Conservation (phyloP, 2,797 vertebrate genomes). For the Halcyon smyrnensis region DNA sequence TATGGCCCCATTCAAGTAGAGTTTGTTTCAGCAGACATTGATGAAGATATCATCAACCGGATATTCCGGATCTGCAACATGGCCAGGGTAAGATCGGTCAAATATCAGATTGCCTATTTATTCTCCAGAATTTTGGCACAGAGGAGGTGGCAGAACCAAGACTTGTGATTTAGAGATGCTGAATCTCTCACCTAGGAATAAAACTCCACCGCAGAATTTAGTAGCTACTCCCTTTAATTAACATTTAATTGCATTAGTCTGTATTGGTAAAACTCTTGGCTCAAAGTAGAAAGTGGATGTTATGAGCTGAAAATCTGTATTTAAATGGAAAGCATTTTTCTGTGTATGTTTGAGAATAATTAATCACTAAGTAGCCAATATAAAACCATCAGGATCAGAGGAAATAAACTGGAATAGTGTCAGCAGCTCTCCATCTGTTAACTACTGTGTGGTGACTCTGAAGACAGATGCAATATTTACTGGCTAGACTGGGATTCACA, state of each 20-base stretch:
- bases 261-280: slow-evolving; percentile 12
- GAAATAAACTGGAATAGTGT: slow-evolving; percentile 20
- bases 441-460: not conserved
- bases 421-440: slow-evolving; percentile 50
- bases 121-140: not conserved
- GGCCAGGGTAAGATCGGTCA: slow-evolving; percentile 85
- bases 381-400: not conserved
- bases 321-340: slow-evolving; percentile 40
- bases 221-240: slow-evolving; percentile 35
- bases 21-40: slow-evolving; percentile 96
- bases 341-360: slow-evolving; percentile 28
- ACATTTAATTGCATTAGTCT: slow-evolving; percentile 24
- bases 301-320: slow-evolving; percentile 25
- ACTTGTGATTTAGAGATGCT: not conserved
- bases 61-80: slow-evolving; percentile 99
- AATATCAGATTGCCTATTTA: not conserved
- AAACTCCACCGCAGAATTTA: not conserved
- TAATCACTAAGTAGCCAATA: slow-evolving; percentile 34
- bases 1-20: slow-evolving; percentile 97
- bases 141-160: not conserved
- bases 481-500: slow-evolving; percentile 45
- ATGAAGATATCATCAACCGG: slow-evolving; percentile 95
- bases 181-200: not conserved
- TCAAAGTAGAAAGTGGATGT: not conserved
- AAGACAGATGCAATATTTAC: slow-evolving; percentile 7